These are phyloP conservation scores for Willisornis vidua DNA, from an alignment of 2,113 vertebrate genomes.

Conservation along the genomic window DNA sequence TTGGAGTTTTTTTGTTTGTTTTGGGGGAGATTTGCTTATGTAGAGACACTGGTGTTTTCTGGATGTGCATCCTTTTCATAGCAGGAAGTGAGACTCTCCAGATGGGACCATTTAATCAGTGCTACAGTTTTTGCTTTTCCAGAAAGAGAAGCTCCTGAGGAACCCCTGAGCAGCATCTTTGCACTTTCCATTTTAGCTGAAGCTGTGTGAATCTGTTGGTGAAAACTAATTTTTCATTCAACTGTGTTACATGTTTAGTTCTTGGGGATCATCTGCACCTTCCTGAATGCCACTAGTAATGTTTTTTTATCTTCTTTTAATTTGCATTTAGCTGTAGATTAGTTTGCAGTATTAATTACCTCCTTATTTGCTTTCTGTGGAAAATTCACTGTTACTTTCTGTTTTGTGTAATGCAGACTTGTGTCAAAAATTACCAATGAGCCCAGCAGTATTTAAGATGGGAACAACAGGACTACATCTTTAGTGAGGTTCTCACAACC, in stretches of 20 bases:
- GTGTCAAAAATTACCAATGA: not conserved
- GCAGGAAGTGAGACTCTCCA: not conserved
- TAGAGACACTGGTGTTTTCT: not conserved
- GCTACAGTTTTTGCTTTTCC: not conserved
- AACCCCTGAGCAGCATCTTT: not conserved
- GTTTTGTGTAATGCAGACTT: not conserved
- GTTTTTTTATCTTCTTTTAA: not conserved
- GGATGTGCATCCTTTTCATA: not conserved
- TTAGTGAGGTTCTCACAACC: not conserved
- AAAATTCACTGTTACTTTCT: not conserved
- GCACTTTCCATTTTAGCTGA: not conserved
- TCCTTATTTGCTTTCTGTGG: not conserved
- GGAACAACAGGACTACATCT: not conserved
- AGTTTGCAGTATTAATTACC: not conserved
- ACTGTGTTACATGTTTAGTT: not conserved
- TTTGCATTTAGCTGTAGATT: not conserved
- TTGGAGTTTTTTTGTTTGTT: not conserved
- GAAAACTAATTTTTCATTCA: not conserved
- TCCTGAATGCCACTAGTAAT: not conserved
- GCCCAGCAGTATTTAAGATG: not conserved
- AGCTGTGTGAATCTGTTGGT: not conserved
- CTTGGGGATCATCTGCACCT: not conserved
- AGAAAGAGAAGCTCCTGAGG: not conserved
- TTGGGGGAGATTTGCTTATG: rapidly evolving
- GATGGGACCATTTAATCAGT: not conserved